Base-by-base conservation (phyloP, 2,113 vertebrate species). In the Gopherus flavomarginatus region DNA sequence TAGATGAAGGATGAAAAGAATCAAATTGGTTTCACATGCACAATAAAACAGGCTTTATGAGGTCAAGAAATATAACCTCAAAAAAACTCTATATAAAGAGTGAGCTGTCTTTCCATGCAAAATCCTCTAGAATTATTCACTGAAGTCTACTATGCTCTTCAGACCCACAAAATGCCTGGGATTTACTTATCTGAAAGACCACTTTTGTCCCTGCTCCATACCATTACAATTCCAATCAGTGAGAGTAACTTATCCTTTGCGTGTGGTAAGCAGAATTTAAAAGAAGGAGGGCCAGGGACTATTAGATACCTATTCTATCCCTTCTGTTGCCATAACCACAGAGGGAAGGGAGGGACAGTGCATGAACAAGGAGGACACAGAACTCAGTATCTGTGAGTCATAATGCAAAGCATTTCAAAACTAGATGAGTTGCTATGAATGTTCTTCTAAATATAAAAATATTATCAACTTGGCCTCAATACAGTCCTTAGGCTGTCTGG, bases 21-120 rank as follows among this genome's bases (percentile, higher is more conserved):
- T 86, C 83, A 72, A 84, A 54, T 47, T 93, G 42, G 47, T 93
- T 77, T 80, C 80, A 95, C 12, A 13, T 86, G 38, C 31, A 1
- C 6, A 13, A 17, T 57, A 90, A 56, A 94, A 80, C 47, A 44
- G 17, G 42, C 5, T 11, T 69, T 49, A n/a, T 38, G 69, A 85
- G 35, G n/a, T 75, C 80, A 87, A 88, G 3, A 79, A 44, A 8
- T 47, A 49, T 17, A 65, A 12, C 50, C 2, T 31, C 49, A 82
- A 26, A 19, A 49, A 17, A 14, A 53, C 19, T 24, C 17, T 24
- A 0, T 80, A 19, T 19, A n/a, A 3, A 47, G 11, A 47, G 26
- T 47, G 24, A 78, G 38, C 5, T 47, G 24, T 78, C 26, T 78
- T 29, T 47, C 11, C 75, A 47, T 27, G 75, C 75, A 78, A 47